Conservation (phyloP, 2,113 vertebrate species). For the Tyto alba region DNA sequence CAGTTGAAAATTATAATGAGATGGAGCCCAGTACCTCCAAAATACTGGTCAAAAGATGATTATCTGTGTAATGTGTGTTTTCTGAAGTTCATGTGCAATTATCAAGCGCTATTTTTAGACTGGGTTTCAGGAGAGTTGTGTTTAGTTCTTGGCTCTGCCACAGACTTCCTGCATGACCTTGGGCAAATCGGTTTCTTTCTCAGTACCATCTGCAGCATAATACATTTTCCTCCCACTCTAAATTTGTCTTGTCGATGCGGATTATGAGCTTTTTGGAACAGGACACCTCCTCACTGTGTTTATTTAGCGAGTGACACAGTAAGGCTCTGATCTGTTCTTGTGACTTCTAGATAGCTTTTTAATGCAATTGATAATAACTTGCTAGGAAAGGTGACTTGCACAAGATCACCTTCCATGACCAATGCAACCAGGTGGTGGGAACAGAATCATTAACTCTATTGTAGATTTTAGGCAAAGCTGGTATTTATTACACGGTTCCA, state of each 20-base stretch:
- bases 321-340: not conserved
- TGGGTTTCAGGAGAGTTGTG: constrained; percentile 22
- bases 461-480: not conserved
- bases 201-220: constrained; percentile 53
- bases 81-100: constrained; percentile 10
- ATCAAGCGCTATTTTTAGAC: constrained; percentile 31
- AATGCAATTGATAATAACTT: not conserved
- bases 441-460: not conserved
- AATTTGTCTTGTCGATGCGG: constrained; percentile 4
- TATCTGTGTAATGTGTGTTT: constrained; percentile 26
- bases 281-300: not conserved
- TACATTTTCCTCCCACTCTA: constrained; percentile 47
- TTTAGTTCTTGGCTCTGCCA: constrained; percentile 54
- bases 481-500: not conserved
- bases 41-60: constrained; percentile 24
- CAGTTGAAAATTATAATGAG: constrained; percentile 15
- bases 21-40: not conserved
- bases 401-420: not conserved
- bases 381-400: not conserved
- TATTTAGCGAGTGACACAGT: not conserved
- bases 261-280: constrained; percentile 4
- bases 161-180: constrained; percentile 58
- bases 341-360: not conserved
- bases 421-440: not conserved
- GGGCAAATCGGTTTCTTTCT: constrained; percentile 54